Percentiles rank a stretch among this genome's conserved stretches.
Evolutionary conservation across 37 sponge, comb jelly and placozoan species (phyloP).

Genomic region (Beroe ovata): DNA sequence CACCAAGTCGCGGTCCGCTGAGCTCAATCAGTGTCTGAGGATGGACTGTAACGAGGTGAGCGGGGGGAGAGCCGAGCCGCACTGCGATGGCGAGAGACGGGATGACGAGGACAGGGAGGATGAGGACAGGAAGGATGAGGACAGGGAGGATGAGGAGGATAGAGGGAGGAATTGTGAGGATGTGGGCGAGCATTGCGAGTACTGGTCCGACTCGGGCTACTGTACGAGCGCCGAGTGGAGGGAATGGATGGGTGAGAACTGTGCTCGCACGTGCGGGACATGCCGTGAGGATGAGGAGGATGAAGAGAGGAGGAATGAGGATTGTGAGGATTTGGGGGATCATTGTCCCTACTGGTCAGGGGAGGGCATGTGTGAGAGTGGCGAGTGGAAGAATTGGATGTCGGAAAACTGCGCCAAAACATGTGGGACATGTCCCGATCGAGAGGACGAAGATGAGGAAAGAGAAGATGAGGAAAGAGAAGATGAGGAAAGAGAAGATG

Average conservation of each 20-base stretch:
- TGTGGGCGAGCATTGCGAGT: not conserved
- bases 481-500: constrained; percentile 8
- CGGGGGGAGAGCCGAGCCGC: not conserved
- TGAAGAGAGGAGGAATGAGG: not conserved
- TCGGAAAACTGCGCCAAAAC: not conserved
- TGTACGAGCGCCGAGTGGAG: not conserved
- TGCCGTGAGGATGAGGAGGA: not conserved
- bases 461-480: not conserved
- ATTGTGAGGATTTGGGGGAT: not conserved
- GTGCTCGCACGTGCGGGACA: not conserved
- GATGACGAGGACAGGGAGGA: constrained; percentile 7
- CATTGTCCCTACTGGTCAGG: not conserved
- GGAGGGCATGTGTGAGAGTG: not conserved
- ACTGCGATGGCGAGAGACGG: not conserved
- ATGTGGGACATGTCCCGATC: constrained; percentile 34
- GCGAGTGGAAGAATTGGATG: constrained; percentile 6
- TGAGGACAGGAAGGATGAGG: constrained; percentile 12
- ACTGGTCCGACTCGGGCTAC: not conserved
- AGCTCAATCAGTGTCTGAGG: constrained; percentile 6
- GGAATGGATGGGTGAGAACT: constrained; percentile 26
- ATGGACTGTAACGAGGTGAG: constrained; percentile 36
- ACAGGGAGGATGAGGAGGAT: constrained; percentile 2
- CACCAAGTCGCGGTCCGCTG: not conserved
- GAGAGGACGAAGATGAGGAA: not conserved
- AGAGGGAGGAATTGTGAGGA: not conserved